Percentiles rank a stretch among this genome's conserved stretches.
phyloP scores from a whole-genome alignment of 2,888 invertebrate species.

The Stenotaenia linearis region DNA sequence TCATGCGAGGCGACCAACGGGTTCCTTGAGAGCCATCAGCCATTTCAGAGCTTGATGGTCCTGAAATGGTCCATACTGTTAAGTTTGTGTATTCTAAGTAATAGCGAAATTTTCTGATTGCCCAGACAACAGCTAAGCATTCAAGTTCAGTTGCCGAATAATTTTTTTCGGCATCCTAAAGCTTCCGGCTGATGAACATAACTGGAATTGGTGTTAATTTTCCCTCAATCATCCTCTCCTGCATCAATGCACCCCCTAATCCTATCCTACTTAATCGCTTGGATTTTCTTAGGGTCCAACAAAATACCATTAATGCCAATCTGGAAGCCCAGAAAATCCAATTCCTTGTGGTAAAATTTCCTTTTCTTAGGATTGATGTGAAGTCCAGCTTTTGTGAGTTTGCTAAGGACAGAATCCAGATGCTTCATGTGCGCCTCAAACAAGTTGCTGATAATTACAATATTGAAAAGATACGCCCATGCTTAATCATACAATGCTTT shows the following conservation, averaged over 20 bases:
- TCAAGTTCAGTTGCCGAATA: not conserved
- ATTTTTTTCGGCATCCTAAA: not conserved
- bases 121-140: not conserved
- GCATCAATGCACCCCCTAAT: not conserved
- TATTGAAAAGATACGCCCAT: not conserved
- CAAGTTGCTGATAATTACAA: no score
- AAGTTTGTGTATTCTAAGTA: not conserved
- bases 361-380: no score
- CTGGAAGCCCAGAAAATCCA: no score
- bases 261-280: not conserved
- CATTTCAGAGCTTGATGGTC: not conserved
- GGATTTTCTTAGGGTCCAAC: no score
- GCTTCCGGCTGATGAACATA: not conserved
- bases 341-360: no score
- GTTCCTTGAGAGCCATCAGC: not conserved
- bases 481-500: not conserved
- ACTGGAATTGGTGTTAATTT: not conserved
- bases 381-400: no score
- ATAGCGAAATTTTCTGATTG: not conserved
- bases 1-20: not conserved
- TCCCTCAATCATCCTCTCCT: not conserved
- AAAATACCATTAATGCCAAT: no score
- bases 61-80: not conserved
- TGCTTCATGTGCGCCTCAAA: no score
- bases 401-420: no score